These are phyloP conservation scores for Rhegmatorhina hoffmannsi DNA, from an alignment of 2,113 vertebrate species.

Conservation along the genomic window DNA sequence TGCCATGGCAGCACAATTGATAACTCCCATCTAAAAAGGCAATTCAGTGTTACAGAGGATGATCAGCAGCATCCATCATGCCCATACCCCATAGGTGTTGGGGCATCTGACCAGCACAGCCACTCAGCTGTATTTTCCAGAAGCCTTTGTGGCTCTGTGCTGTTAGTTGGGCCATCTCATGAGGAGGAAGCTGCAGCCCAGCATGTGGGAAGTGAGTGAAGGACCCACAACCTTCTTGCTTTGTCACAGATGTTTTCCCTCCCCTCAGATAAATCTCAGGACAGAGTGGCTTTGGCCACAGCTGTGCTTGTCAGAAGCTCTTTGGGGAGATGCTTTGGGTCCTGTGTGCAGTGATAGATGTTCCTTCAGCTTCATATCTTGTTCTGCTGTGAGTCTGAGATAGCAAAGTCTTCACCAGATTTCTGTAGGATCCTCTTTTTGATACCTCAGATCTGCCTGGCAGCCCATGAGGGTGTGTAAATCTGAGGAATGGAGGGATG, in stretches of 20 bases:
- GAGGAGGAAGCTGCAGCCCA: background rate
- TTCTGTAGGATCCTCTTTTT: background rate
- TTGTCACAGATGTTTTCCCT: background rate
- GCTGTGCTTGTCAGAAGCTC: background rate
- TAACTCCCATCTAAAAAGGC: constrained; percentile 28
- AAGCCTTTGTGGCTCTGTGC: background rate
- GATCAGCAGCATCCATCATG: constrained; percentile 14
- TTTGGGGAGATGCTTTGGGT: background rate
- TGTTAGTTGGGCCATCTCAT: background rate
- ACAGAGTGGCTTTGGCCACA: background rate
- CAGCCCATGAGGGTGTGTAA: background rate
- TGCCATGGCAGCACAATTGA: constrained; percentile 49
- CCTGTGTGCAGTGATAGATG: background rate
- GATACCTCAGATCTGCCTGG: background rate
- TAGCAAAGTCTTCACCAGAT: background rate
- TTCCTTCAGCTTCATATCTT: background rate
- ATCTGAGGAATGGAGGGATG: background rate
- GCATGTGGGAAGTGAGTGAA: background rate
- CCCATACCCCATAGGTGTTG: background rate
- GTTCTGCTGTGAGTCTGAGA: background rate
- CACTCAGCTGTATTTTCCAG: background rate
- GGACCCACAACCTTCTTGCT: background rate
- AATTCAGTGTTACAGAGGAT: background rate
- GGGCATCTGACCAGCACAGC: background rate
- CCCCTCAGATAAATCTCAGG: background rate